phyloP scores from a whole-genome alignment of 92 coral and sea anemone genomes.

The Phenganax marumi region DNA sequence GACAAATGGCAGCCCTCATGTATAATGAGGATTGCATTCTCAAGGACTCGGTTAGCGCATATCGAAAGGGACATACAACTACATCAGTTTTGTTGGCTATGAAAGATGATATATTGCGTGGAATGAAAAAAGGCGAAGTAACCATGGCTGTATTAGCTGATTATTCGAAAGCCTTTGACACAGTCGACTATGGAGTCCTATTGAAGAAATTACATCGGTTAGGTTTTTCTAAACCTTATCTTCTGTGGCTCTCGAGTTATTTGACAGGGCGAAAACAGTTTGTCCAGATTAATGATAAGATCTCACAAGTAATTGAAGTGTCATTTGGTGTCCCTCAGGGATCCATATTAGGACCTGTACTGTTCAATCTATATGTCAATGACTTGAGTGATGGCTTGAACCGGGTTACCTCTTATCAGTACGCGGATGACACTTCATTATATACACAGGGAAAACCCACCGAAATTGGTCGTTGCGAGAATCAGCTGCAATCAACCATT shows the following conservation, averaged over 20 bases:
- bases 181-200: constrained; percentile 43
- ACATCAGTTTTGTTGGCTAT: constrained; percentile 23
- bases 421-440: constrained; percentile 45
- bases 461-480: constrained; percentile 14
- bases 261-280: constrained; percentile 29
- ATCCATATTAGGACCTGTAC: constrained; percentile 22
- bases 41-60: constrained; percentile 29
- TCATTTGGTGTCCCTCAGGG: constrained; percentile 40
- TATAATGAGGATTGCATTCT: constrained; percentile 9
- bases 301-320: constrained; percentile 19
- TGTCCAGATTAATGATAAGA: constrained; percentile 11
- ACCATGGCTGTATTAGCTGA: constrained; percentile 48
- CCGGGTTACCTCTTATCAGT: constrained; percentile 15
- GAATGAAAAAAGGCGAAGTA: constrained; percentile 38
- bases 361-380: constrained; percentile 27
- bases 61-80: constrained; percentile 34
- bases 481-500: constrained; percentile 24
- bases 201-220: constrained; percentile 40
- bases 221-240: constrained; percentile 45
- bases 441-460: constrained; percentile 39
- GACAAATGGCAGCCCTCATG: constrained; percentile 15
- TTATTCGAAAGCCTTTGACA: constrained; percentile 61
- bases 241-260: constrained; percentile 24
- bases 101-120: constrained; percentile 41
- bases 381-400: constrained; percentile 4